Base-by-base conservation (phyloP, 2,797 vertebrate species). In the Florisuga fusca region DNA sequence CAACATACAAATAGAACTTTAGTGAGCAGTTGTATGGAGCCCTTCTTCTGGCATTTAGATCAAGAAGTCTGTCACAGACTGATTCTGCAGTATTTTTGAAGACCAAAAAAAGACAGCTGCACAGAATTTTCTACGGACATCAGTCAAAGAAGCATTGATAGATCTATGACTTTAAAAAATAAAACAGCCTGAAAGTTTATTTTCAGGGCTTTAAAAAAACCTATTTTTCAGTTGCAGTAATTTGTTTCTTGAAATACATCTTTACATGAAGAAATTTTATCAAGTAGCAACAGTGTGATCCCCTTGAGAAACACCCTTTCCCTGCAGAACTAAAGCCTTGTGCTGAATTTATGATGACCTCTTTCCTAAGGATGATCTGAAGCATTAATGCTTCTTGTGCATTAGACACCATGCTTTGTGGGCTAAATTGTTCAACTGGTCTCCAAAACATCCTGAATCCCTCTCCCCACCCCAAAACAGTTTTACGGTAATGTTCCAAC, bases 241-340 rank as follows among this genome's bases (percentile, higher is more conserved):
- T 83, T 81, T 75, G 51, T 80, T 95, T 89, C 94, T 96, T 62
- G 74, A 91, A 84, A 96, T 95, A 91, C 50, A 74, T 84, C 87
- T 92, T 57, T 38, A 53, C 7, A n/a, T n/a, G 58, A 77, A 90
- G 38, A 89, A 91, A 83, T 78, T 90, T 86, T 86, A 94, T 94
- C 88, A 97, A 84, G 69, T 15, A 77, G 62, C 68, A 87, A 41
- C 36, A 81, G 80, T 2, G 5, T 3, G 74, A 66, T 84, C 58
- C 90, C 62, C 77, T 87, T 36, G 76, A 94, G 89, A 97, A 96
- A 80, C 25, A 87, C 8, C n/a, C 79, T 88, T 85, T 79, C 81
- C 66, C 34, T 61, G 29, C 67, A 91, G 68, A 90, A 90, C 36
- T 38, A 53, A 69, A 90, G 54, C 34, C 78, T 69, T 46, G 27